Evolutionary conservation across 92 coral and sea anemone genomes (phyloP).

Genomic region (Metridium senile): DNA sequence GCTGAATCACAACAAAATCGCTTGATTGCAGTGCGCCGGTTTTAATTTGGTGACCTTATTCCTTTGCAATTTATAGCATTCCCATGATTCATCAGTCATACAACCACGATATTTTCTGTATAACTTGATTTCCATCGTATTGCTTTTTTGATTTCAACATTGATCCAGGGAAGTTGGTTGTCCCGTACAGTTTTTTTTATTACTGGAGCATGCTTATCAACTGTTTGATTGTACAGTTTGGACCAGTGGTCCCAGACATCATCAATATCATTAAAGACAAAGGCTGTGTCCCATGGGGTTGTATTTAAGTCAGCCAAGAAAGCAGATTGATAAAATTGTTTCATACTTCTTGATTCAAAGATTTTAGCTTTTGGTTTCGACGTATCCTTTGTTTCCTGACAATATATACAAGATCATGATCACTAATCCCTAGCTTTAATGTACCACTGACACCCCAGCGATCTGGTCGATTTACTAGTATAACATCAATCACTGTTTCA

Average conservation of each 20-base stretch:
- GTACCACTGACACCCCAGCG: background rate
- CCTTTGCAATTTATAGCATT: background rate
- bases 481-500: too few relatives aligned
- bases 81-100: background rate
- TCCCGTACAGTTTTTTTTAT: background rate
- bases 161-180: constrained; percentile 18
- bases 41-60: background rate
- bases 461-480: background rate
- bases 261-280: background rate
- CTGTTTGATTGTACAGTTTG: background rate
- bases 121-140: too few relatives aligned
- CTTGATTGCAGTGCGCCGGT: background rate
- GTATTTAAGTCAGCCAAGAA: background rate
- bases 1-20: background rate
- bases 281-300: background rate
- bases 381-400: background rate
- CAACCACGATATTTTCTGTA: too few relatives aligned
- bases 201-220: background rate
- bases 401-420: constrained; percentile 9
- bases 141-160: background rate
- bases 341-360: background rate
- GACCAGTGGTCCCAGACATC: constrained; percentile 10
- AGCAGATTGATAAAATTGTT: background rate
- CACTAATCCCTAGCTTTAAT: background rate
- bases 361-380: background rate